Evolutionary conservation across 2,113 vertebrate genomes (phyloP), one percentile per base, ranked within the genome.

Genomic region (Pseudorasbora parva): DNA sequence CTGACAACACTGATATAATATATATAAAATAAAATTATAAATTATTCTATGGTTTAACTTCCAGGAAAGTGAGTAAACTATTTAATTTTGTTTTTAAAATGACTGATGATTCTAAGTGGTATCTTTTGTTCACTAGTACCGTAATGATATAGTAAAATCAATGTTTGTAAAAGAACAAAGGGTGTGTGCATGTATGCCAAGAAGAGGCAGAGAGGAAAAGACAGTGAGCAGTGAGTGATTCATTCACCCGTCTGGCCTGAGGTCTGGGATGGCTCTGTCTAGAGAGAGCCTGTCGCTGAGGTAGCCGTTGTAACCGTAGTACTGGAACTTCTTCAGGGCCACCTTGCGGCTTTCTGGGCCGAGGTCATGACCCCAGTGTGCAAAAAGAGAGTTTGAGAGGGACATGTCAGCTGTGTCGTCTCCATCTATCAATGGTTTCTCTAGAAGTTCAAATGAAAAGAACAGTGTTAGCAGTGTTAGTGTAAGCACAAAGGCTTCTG

Each of bases 301-400:
- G 95, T 98, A 99, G 83, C 96, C 95, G 0, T 99, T 99, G 92
- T 99, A 99, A 84, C 98, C 98, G 0, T 99, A 98, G 89, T 98
- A 98, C 93, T 98, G 98, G 92, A 99, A 99, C 87, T 96, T 96
- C 83, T 96, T 98, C 51, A 98, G 94, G 0, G 98, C 98, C 8
- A 95, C 80, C 1, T 96, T 94, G 11, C 95, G 92, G 83, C 95
- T 95, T 83, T 99, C 97, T 0, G 97, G 95, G 81, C 94, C 94
- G 76, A 99, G 95, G 62, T 98, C 96, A 87, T 96, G 97, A 83
- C 98, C 98, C 98, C 98, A 99, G 91, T 95, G 96, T 79, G 96
- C 92, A 77, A 99, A 99, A 77, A 99, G 94, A 0, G 98, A 97
- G 88, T 98, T 97, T 0, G 95, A 96, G 93, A 98, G 96, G 0